Base-by-base conservation (phyloP, 2,888 invertebrate genomes). In the Caenorhabditis imperialis region DNA sequence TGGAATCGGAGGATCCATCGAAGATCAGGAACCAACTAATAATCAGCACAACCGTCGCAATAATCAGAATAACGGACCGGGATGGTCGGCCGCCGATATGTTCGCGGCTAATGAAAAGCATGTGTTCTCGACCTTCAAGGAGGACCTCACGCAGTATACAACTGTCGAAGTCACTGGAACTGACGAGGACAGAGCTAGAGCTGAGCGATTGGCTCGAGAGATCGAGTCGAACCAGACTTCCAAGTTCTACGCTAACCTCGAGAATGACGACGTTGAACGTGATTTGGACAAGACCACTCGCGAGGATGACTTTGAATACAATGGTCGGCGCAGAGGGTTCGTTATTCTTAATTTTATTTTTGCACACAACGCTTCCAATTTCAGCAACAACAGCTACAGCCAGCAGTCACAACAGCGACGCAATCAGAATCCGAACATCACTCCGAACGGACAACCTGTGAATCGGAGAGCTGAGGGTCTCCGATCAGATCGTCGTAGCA, bases 1-100 rank as follows among this genome's bases (percentile, higher is more conserved):
- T 3, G 62, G 48, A 8, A 33, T 70, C 22, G 62, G 58, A 30
- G 53, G 53, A 6, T 42, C 69, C 8, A 74, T 67, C 14, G 74
- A 74, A 35, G 74, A 74, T 20, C 44, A 23, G 18, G 58, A 58
- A 20, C 48, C 14, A 16, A 8, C 45, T 10, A 18, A 55, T 44
- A 25, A 48, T 5, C 65, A 55, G 38, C 54, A 30, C 8, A 30
- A 48, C 0, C 63, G 63, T 10, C 61, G 62, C 14, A 48, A 33
- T 35, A 54, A 67, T 30, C 65, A 71, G 16, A 65, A 63, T 14
- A 74, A 76, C 40, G 78, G 75, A n/a, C 85, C 84, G 91, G 97
- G 97, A 70, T 98, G 98, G 97, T 94, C 96, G 90, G 93, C 93
- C 2, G 92, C 93, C 89, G 96, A 97, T 83, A 98, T 98, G 97